phyloP scores from a whole-genome alignment of 1,140 invertebrate species.

The Acromyrmex echinatior region DNA sequence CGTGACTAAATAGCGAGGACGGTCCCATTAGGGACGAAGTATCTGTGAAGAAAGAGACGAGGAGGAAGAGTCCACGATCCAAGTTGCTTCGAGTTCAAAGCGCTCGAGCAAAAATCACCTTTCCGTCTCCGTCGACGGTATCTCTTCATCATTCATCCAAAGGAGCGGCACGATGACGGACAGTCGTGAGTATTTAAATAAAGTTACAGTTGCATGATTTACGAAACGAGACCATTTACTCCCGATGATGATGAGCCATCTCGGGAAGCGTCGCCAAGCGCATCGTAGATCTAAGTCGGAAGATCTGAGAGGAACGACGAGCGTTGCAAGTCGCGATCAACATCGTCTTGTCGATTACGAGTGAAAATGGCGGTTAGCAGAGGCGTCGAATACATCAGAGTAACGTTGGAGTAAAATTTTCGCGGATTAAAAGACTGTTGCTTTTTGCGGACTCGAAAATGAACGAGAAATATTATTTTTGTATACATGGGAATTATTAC shows the following conservation, averaged over 20 bases:
- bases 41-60: not conserved
- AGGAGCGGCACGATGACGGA: constrained; percentile 80
- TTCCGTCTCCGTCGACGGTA: constrained; percentile 76
- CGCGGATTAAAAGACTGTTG: no score
- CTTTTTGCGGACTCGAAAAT: not conserved
- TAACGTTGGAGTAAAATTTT: not conserved
- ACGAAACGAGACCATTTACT: no score
- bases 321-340: not conserved
- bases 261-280: not conserved
- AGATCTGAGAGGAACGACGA: not conserved
- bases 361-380: constrained; percentile 24
- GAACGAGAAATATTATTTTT: not conserved
- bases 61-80: not conserved
- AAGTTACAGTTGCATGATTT: not conserved
- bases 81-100: not conserved
- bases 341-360: not conserved
- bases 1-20: not conserved
- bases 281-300: not conserved
- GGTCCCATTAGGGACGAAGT: not conserved
- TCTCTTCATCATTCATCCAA: constrained; percentile 28
- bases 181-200: constrained; percentile 80
- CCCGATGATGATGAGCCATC: not conserved
- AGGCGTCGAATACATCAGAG: not conserved
- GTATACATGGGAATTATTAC: not conserved
- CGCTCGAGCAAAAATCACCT: constrained; percentile 7